Evolutionary conservation across 2,888 invertebrate species (phyloP), one percentile per base, ranked within the genome.

Genomic region (Lordiphosa fenestrarum): DNA sequence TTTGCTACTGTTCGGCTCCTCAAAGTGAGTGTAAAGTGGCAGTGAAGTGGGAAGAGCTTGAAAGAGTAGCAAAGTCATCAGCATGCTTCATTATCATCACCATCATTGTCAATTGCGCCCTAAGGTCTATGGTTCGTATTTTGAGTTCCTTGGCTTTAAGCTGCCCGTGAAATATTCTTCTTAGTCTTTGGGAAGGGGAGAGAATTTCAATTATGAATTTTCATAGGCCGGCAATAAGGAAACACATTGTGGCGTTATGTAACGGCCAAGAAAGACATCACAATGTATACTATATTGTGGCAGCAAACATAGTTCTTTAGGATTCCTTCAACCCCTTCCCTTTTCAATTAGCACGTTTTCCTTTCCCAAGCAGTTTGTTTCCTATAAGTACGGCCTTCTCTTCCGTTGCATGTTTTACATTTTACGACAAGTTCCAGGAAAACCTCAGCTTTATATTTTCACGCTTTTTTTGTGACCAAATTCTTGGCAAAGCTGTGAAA

Each of bases 1-100:
- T 75, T 69, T 73, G 74, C 74, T 75, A 75, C 74, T 81, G 74
- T 81, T 64, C 72, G 69, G 38, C n/a, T 37, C 53, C 46, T 37
- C n/a, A 36, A 46, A 58, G 62, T 54, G 64, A 61, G 61, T 62
- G 30, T 50, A 54, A 55, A 54, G 51, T 66, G 50, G 46, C 53
- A 52, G 23, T 60, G 54, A 49, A 56, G 62, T 64, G 56, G 70
- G 49, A 49, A 59, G 49, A 49, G 53, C 30, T 30, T 30, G 44
- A 57, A 46, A 68, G 68, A 71, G 73, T 60, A 48, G 75, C 59
- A 59, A 41, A 56, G 63, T 64, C 63, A 64, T 56, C 63, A 65
- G 33, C 63, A 50, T 33, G 63, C 54, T 55, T 63, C 69, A 60
- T 73, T 58, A 54, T 59, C 39, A 23, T 37, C 48, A 25, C 23